phyloP scores from a whole-genome alignment of 1,140 invertebrate genomes.

The Aleiodes sp. region DNA sequence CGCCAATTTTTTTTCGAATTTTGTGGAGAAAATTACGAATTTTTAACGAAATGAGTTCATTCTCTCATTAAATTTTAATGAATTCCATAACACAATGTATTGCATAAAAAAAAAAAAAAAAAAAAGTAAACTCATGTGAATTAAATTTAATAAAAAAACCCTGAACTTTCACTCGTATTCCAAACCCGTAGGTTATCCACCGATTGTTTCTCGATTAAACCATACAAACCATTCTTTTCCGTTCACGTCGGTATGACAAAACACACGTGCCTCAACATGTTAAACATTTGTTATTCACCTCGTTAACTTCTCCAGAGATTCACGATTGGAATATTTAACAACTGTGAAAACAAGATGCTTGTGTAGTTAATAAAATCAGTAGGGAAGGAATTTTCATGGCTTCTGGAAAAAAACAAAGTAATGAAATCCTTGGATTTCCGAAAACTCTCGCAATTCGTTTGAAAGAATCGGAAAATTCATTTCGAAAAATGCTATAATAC shows the following conservation, averaged over 20 bases:
- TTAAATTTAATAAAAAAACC: background rate
- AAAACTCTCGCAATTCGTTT: too few species aligned
- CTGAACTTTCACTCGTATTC: slow-evolving; percentile 10
- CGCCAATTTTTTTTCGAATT: too few species aligned
- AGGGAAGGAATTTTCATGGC: background rate
- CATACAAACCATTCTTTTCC: background rate
- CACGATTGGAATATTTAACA: slow-evolving; percentile 2
- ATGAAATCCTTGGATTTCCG: too few species aligned
- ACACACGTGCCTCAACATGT: background rate
- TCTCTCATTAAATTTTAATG: background rate
- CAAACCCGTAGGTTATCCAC: background rate
- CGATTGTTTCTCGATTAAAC: slow-evolving; percentile 11
- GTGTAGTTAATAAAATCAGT: background rate
- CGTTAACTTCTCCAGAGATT: background rate
- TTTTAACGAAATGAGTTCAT: background rate
- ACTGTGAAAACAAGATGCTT: background rate
- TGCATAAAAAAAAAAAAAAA: background rate
- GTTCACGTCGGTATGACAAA: background rate
- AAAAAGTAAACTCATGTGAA: background rate
- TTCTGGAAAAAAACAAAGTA: background rate
- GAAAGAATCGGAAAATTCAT: too few species aligned
- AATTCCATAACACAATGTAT: background rate
- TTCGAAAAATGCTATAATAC: too few species aligned
- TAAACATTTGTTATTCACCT: background rate
- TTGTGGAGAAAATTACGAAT: too few species aligned